phyloP scores from a whole-genome alignment of 2,113 vertebrate genomes.

The Gymnarchus niloticus region DNA sequence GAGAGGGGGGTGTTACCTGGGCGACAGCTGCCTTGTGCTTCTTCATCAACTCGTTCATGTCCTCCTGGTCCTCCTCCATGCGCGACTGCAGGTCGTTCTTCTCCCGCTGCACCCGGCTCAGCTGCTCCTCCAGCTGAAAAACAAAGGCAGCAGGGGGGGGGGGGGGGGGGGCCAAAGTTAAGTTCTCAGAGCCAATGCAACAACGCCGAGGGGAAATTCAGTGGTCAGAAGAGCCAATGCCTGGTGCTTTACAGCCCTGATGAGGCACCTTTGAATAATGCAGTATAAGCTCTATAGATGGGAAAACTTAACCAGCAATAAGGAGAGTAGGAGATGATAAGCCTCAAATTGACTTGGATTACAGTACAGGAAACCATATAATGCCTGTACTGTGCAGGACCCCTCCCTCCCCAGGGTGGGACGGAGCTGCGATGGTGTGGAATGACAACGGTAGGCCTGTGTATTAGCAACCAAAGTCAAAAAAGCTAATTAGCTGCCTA shows the following conservation, averaged over 20 bases:
- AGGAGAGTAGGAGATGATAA: neutral
- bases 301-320: too few species aligned
- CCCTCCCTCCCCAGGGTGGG: neutral
- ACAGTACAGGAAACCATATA: neutral
- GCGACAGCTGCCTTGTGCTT: slow-evolving; percentile 92
- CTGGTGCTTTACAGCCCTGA: too few species aligned
- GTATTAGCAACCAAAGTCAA: neutral
- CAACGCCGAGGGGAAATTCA: too few species aligned
- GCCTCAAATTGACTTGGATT: neutral
- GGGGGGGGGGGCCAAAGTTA: neutral
- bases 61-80: slow-evolving; percentile 95
- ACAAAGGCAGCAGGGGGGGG: neutral
- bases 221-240: too few species aligned
- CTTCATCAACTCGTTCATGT: slow-evolving; percentile 97
- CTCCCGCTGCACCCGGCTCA: slow-evolving; percentile 91
- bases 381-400: neutral
- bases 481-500: neutral
- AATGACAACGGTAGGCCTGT: neutral
- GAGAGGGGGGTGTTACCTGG: slow-evolving; percentile 66
- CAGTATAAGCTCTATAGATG: too few species aligned
- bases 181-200: neutral
- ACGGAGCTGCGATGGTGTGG: neutral
- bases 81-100: slow-evolving; percentile 91
- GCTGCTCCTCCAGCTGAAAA: slow-evolving; percentile 88
- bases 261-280: too few species aligned